These are phyloP conservation scores for Bimastos eiseni DNA, from an alignment of 2,888 invertebrate species.

Conservation along the genomic window DNA sequence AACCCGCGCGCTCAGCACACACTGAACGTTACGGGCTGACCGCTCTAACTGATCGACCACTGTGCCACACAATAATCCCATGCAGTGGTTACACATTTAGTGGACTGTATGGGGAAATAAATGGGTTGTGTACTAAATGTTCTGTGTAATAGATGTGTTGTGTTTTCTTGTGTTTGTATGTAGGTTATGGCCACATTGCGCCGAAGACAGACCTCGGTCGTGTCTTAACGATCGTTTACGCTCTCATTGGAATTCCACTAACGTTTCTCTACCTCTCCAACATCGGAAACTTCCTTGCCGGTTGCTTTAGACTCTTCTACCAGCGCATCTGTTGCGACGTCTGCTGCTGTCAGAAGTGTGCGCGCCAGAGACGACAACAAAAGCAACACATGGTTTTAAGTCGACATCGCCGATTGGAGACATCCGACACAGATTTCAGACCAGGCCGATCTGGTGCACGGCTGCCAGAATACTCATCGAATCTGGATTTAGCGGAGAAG, in stretches of 20 bases:
- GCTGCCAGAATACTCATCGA: not conserved
- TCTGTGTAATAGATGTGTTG: too few relatives aligned
- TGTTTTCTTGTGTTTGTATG: not conserved
- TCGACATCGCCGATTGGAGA: not conserved
- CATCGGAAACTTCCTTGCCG: constrained; percentile 50
- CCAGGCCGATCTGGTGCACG: not conserved
- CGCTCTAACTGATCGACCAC: too few relatives aligned
- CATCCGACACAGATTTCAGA: not conserved
- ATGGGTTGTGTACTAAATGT: too few relatives aligned
- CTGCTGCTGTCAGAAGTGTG: constrained; percentile 46
- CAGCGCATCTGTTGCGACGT: constrained; percentile 47
- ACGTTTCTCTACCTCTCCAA: constrained; percentile 49
- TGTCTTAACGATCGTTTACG: constrained; percentile 48
- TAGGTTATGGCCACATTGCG: constrained; percentile 50
- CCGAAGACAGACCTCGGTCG: constrained; percentile 48
- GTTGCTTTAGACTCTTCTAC: constrained; percentile 47
- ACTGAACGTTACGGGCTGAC: too few relatives aligned
- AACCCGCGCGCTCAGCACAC: too few relatives aligned
- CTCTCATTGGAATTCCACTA: constrained; percentile 49
- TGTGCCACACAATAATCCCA: too few relatives aligned
- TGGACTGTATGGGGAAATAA: too few relatives aligned
- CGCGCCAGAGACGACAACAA: constrained; percentile 37
- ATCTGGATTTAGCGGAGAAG: not conserved
- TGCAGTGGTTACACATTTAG: too few relatives aligned
- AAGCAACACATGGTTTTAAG: constrained; percentile 25